phyloP scores from a whole-genome alignment of 2,797 vertebrate genomes.

The Tragelaphus oryx region DNA sequence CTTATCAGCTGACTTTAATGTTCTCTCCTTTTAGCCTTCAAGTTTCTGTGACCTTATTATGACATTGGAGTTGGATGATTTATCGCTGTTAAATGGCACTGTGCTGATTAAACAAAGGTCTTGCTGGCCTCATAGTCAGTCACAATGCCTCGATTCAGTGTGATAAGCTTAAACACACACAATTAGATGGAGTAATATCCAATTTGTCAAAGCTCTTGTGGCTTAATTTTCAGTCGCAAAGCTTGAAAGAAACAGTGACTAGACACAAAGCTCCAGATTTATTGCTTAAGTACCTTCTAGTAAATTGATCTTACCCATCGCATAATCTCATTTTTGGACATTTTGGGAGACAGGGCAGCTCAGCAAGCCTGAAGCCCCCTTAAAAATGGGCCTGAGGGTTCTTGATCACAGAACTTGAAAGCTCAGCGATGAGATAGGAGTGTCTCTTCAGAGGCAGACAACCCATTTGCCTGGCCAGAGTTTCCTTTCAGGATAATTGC shows the following conservation, averaged over 20 bases:
- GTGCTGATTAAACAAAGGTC: conserved; percentile 82
- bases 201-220: conserved; percentile 84
- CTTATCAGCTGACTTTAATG: conserved; percentile 80
- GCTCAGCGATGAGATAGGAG: conserved; percentile 77
- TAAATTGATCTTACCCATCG: conserved; percentile 80
- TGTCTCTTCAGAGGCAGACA: conserved; percentile 77
- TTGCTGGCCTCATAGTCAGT: conserved; percentile 79
- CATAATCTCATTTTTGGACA: conserved; percentile 85
- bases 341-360: conserved; percentile 82
- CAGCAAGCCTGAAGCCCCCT: conserved; percentile 77
- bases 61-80: conserved; percentile 84
- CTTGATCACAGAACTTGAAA: conserved; percentile 80
- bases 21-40: conserved; percentile 77
- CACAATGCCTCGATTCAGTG: conserved; percentile 85
- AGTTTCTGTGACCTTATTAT: conserved; percentile 84
- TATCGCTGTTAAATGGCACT: conserved; percentile 82
- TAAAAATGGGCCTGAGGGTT: conserved; percentile 79
- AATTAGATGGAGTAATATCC: conserved; percentile 84
- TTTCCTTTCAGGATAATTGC: conserved; percentile 81
- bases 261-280: conserved; percentile 80
- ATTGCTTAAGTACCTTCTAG: conserved; percentile 74
- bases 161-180: conserved; percentile 85
- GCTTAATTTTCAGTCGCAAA: conserved; percentile 79
- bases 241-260: conserved; percentile 73
- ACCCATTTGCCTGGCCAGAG: conserved; percentile 74